Evolutionary conservation across 2,888 invertebrate species (phyloP), one percentile per base, ranked within the genome.

Genomic region (Drosophila eohydei): DNA sequence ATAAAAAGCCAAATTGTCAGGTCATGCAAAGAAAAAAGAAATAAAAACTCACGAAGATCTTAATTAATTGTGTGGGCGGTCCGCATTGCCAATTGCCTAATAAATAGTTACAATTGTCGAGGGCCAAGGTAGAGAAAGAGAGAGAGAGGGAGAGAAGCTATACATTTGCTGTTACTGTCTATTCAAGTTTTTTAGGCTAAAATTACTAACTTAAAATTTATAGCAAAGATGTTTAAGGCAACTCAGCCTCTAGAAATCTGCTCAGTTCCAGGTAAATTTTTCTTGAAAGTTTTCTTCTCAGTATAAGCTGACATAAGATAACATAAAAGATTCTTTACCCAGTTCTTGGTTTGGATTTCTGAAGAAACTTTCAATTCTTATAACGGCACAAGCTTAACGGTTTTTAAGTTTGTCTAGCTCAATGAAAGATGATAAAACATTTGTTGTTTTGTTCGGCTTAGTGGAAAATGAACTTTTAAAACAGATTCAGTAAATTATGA

Each of bases 1-100:
- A 88, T 88, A 89, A 79, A 89, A 81, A 70, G 78, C 48, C 80
- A 79, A 88, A 65, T 74, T 80, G 82, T 62, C 64, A 56, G 73
- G 32, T 73, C 84, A 63, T 70, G 34, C 67, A 78, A 70, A 59
- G 64, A 67, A 71, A 59, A 64, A 50, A 36, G 54, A 30, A 58
- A 60, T 8, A 50, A 36, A 59, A 34, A 5, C n/a, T 26, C n/a
- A 30, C 21, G 32, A 44, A 71, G 55, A 60, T 66, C 60, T 77
- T 71, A 77, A 77, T 77, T 74, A 77, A 77, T 51, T 67, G 77
- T 74, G 77, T 77, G 74, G 77, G 77, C 60, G 70, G 77, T 72
- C 72, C 55, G 38, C 64, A 40, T 73, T 70, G 69, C 69, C 64
- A 77, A 76, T 69, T 76, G 65, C 51, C 55, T 56, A 55, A 61